Percentiles rank a stretch among this genome's conserved stretches.
phyloP scores from a whole-genome alignment of 2,888 invertebrate species.

The Lobophora halterata region DNA sequence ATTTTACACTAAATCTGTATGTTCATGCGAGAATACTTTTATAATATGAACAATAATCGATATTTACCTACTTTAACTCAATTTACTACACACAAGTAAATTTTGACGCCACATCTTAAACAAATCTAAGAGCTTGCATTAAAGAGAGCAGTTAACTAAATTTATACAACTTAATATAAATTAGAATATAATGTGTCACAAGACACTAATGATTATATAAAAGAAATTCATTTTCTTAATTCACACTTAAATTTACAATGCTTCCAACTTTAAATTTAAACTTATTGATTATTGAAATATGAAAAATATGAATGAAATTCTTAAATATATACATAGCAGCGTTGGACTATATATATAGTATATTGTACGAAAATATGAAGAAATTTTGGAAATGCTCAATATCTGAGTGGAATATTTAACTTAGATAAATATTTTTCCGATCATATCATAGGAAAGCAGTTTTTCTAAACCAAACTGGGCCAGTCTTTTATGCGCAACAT shows the following conservation, averaged over 20 bases:
- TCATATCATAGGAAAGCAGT: too few species aligned
- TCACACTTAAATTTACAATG: conserved; percentile 70
- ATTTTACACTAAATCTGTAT: too few species aligned
- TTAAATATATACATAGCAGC: conserved; percentile 46
- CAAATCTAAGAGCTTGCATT: conserved; percentile 52
- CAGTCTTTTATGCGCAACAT: too few species aligned
- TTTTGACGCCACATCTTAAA: conserved; percentile 28
- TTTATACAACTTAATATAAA: conserved; percentile 74
- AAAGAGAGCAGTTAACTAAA: conserved; percentile 68
- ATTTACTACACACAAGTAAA: conserved; percentile 26
- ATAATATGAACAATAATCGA: conserved; percentile 3
- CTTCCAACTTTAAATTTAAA: conserved; percentile 40
- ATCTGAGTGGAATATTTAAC: conserved; percentile 3
- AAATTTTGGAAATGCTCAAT: not conserved
- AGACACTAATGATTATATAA: conserved; percentile 59
- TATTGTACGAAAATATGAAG: not conserved
- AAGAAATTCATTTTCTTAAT: conserved; percentile 58
- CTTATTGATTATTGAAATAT: conserved; percentile 31
- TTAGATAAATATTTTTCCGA: too few species aligned
- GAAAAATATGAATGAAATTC: conserved; percentile 49
- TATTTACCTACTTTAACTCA: conserved; percentile 19
- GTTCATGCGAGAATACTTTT: conserved; percentile 26
- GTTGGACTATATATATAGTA: conserved; percentile 2
- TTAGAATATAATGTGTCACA: conserved; percentile 46
- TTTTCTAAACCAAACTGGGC: too few species aligned